A percentile compares a stretch with the other conserved stretches of the same genome.
Evolutionary conservation across 2,888 invertebrate genomes (phyloP).

Genomic region (Hypena proboscidalis): DNA sequence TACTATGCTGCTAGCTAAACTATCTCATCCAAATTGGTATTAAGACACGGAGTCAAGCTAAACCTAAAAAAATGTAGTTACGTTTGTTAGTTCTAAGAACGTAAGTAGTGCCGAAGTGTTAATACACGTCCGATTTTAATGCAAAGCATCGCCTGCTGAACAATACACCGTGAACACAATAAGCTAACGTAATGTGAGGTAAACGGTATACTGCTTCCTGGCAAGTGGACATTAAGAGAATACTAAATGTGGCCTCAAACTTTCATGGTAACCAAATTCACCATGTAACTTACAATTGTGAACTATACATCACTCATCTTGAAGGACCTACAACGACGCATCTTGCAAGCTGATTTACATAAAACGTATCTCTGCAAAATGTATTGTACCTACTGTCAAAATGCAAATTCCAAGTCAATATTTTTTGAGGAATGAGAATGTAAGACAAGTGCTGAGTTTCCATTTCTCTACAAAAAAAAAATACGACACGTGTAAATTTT

Average conservation of each 20-base stretch:
- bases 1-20: too few relatives aligned
- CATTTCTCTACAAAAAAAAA: constrained; percentile 27
- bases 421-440: constrained; percentile 15
- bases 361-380: constrained; percentile 12
- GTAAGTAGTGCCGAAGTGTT: too few relatives aligned
- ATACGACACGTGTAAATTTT: constrained; percentile 39
- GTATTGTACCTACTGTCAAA: constrained; percentile 14
- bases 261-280: constrained; percentile 34
- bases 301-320: constrained; percentile 14
- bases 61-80: constrained; percentile 17
- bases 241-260: constrained; percentile 63
- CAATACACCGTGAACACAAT: constrained; percentile 72
- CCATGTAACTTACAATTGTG: constrained; percentile 4
- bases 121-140: constrained; percentile 59
- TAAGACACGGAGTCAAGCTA: too few relatives aligned
- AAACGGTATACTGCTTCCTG: constrained; percentile 74
- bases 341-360: constrained; percentile 14
- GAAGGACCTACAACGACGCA: constrained; percentile 18
- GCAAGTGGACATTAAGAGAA: constrained; percentile 58
- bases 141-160: constrained; percentile 60
- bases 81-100: too few relatives aligned
- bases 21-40: too few relatives aligned
- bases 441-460: constrained; percentile 15
- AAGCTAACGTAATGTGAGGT: constrained; percentile 72
- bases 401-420: constrained; percentile 10